phyloP scores from a whole-genome alignment of 2,797 vertebrate genomes.

The Caiman crocodilus region DNA sequence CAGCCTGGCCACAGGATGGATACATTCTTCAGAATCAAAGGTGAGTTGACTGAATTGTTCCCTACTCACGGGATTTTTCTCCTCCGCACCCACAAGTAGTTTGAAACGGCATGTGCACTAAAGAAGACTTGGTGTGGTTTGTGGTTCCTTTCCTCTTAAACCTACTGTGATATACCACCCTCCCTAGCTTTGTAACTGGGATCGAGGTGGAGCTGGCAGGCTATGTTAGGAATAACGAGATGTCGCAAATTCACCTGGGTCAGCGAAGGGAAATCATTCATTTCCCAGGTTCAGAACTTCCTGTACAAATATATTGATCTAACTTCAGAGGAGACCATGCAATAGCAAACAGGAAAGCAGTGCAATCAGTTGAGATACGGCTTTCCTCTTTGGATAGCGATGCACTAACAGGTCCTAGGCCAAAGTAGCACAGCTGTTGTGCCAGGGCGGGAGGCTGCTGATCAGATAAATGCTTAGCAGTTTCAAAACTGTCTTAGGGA shows the following conservation, averaged over 20 bases:
- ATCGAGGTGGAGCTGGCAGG: not conserved
- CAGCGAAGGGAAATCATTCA: conserved; percentile 22
- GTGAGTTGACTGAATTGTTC: not conserved
- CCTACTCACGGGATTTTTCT: not conserved
- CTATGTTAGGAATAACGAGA: rapidly evolving
- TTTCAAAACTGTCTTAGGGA: not conserved
- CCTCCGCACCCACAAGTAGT: not conserved
- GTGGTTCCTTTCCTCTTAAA: not conserved
- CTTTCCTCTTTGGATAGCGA: conserved; percentile 5
- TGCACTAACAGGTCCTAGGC: not conserved
- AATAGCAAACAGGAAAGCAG: conserved; percentile 62
- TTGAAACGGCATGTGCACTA: not conserved
- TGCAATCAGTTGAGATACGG: not conserved
- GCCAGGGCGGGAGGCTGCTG: not conserved
- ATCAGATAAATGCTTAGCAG: not conserved
- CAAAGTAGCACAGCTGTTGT: rapidly evolving
- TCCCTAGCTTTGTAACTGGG: rapidly evolving
- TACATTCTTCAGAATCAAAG: not conserved
- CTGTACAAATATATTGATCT: not conserved
- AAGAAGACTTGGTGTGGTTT: not conserved
- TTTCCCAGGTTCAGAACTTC: conserved; percentile 23
- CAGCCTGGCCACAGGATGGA: not conserved
- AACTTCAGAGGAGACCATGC: not conserved
- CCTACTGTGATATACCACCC: not conserved
- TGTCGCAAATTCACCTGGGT: not conserved